Conservation (phyloP, 2,888 invertebrate species). For the Lasioglossum calceatum region DNA sequence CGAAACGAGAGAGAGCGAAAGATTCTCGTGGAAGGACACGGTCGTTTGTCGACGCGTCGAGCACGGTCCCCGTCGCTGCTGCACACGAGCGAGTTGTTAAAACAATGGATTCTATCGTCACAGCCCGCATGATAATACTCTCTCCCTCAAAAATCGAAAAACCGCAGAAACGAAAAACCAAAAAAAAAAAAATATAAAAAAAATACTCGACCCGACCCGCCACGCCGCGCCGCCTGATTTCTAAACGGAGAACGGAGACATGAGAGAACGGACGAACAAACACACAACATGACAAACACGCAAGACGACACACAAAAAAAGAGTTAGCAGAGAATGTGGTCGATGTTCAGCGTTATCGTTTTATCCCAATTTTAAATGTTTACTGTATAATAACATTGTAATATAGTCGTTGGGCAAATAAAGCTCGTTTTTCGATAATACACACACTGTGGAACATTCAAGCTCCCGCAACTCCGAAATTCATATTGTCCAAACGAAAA, state of each 20-base stretch:
- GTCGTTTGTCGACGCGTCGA: slow-evolving; percentile 33
- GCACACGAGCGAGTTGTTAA: slow-evolving; percentile 19
- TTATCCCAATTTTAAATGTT: slow-evolving; percentile 81
- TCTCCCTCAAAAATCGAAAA: neutral
- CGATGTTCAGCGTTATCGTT: slow-evolving; percentile 80
- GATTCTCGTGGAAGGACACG: neutral
- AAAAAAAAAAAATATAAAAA: neutral
- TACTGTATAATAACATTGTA: slow-evolving; percentile 82
- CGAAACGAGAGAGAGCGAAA: slow-evolving; percentile 14
- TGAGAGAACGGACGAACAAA: neutral
- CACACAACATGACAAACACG: slow-evolving; percentile 3
- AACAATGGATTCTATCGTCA: slow-evolving; percentile 44
- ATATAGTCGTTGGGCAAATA: slow-evolving; percentile 82
- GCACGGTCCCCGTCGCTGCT: slow-evolving; percentile 44
- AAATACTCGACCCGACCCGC: slow-evolving; percentile 1
- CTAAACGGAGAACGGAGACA: neutral
- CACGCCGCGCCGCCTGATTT: slow-evolving; percentile 16
- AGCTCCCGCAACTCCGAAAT: neutral
- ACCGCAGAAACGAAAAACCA: slow-evolving; percentile 6
- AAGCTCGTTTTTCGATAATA: slow-evolving; percentile 80
- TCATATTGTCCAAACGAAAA: neutral
- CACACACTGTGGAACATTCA: slow-evolving; percentile 2
- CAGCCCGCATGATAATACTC: slow-evolving; percentile 56
- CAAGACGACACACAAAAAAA: neutral
- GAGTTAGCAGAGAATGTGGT: slow-evolving; percentile 59